Conservation (phyloP, 1,140 invertebrate species). For the Megathymus violae region DNA sequence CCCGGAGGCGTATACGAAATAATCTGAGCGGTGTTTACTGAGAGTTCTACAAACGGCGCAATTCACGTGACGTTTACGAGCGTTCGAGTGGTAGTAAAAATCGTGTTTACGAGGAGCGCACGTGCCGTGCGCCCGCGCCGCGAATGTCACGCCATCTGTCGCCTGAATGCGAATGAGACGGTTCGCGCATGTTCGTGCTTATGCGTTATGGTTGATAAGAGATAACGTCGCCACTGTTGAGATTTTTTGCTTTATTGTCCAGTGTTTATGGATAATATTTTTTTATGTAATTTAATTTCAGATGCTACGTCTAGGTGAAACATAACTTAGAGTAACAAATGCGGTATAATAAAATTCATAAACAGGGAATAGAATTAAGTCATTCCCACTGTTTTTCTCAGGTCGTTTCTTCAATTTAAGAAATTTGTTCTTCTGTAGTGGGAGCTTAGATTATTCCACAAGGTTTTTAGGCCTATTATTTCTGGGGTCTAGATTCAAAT, state of each 20-base stretch:
- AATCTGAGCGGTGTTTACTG: conserved; percentile 79
- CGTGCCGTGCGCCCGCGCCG: conserved; percentile 59
- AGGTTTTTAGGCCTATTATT: too few relatives aligned
- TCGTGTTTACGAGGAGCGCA: conserved; percentile 76
- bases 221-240: conserved; percentile 2
- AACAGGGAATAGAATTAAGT: too few relatives aligned
- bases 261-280: too few relatives aligned
- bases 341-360: too few relatives aligned
- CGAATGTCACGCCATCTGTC: conserved; percentile 62
- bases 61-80: conserved; percentile 81
- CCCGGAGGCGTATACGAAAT: conserved; percentile 79
- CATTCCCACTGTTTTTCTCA: too few relatives aligned
- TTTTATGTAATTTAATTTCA: too few relatives aligned
- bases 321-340: too few relatives aligned
- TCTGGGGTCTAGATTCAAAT: too few relatives aligned
- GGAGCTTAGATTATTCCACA: too few relatives aligned
- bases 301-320: too few relatives aligned
- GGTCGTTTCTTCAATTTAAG: too few relatives aligned
- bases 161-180: conserved; percentile 58
- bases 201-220: conserved; percentile 22
- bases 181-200: conserved; percentile 29
- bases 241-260: not conserved
- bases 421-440: too few relatives aligned
- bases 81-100: conserved; percentile 81
- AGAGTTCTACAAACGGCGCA: conserved; percentile 79